Base-by-base conservation (phyloP, 1,140 invertebrate genomes). In the Holcopasites calliopsidis region DNA sequence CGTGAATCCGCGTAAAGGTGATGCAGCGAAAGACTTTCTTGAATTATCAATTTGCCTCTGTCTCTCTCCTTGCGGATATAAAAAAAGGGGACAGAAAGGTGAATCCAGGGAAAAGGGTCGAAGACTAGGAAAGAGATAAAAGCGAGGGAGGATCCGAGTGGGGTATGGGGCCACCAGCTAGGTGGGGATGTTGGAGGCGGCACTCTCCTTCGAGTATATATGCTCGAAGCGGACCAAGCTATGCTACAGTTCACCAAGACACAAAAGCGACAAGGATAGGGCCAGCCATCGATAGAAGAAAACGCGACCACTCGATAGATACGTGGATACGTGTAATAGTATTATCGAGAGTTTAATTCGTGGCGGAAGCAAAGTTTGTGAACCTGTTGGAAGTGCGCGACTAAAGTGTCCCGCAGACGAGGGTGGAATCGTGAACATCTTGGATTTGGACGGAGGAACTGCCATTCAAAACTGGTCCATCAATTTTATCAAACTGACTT, bases 201-300 rank as follows among this genome's bases (percentile, higher is more conserved):
- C 82, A 79, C 83, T 79, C 79, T 80, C 72, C 75, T 85, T 80
- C 76, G 86, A 84, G 88, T 91, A 91, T 90, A 91, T 90, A 91
- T 91, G 88, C 87, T 81, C 85, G 89, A 88, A 87, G 81, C 87
- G 68, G 73, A 64, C 82, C 83, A 85, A 83, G 84, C 80, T 83
- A 85, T 83, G 85, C 81, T 90, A 90, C 89, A 90, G 89, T 90
- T 90, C 89, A 88, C 76, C 82, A 85, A 87, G 80, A 88, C 85
- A 85, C 84, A 88, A 90, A 86, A 89, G 79, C 77, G 84, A 85
- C 86, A 77, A 79, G 73, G 31, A 70, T 66, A 76, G 49, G 61
- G 50, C 42, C 58, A 52, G 31, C 28, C 50, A 38, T 11, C 18
- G 42, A 61, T 54, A n/a, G 70, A 26, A 47, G 11, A 38, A 42